Evolutionary conservation across 2,113 vertebrate species (phyloP).

Genomic region (Paraplagusia blochii): DNA sequence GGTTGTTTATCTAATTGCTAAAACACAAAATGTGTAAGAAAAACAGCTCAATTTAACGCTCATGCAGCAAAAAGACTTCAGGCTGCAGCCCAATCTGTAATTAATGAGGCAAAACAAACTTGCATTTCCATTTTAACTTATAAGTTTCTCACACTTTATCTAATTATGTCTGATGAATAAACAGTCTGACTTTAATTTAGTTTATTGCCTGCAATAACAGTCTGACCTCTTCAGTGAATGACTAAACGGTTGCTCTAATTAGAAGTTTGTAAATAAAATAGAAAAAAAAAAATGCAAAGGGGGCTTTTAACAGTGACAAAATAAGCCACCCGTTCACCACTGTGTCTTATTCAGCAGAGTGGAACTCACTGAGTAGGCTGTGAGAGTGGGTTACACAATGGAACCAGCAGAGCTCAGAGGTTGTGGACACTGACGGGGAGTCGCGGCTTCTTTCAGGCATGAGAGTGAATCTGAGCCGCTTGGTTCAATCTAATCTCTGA

Average conservation of each 20-base stretch:
- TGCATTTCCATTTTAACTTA: constrained; percentile 30
- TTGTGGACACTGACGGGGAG: constrained; percentile 55
- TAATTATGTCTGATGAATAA: constrained; percentile 30
- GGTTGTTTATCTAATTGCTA: too few relatives aligned
- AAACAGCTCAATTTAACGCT: constrained; percentile 53
- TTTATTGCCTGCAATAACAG: constrained; percentile 5
- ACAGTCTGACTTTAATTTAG: constrained; percentile 10
- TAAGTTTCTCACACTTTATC: constrained; percentile 26
- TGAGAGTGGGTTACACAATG: constrained; percentile 41
- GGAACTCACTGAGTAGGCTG: constrained; percentile 21
- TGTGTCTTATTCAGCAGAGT: constrained; percentile 17
- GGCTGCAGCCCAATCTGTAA: constrained; percentile 36
- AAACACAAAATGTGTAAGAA: neutral
- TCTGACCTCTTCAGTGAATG: neutral
- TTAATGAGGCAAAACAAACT: constrained; percentile 67
- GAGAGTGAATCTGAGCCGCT: constrained; percentile 58
- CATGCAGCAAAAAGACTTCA: constrained; percentile 37
- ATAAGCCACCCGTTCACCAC: constrained; percentile 4
- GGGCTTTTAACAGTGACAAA: constrained; percentile 3
- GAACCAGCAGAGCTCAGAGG: constrained; percentile 43
- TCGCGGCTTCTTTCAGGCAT: constrained; percentile 55
- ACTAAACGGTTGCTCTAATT: neutral
- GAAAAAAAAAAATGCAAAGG: constrained; percentile 1
- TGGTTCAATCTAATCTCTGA: constrained; percentile 80
- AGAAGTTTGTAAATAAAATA: neutral